Evolutionary conservation across 1,140 invertebrate species (phyloP), one percentile per base, ranked within the genome.

Genomic region (Gonioctena quinquepunctata): DNA sequence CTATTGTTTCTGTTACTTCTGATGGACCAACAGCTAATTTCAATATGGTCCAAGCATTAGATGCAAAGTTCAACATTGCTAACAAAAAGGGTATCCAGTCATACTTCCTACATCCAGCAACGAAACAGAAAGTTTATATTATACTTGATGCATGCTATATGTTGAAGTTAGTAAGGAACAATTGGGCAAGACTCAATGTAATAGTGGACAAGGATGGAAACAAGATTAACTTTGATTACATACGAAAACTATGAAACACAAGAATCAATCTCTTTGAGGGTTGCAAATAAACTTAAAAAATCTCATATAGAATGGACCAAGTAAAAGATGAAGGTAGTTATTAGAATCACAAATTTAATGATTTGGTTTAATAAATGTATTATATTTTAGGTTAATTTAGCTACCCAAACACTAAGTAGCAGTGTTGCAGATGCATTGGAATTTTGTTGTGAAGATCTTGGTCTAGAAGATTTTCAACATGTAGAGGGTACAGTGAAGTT

Each of bases 361-460:
- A 3, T 4, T 8, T 8, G 8, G 3, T 28, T 28, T 28, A 28
- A 28, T 28, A 28, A 28, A 4, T 28, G 27, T 28, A 28, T 28
- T 28, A 28, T 28, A 28, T 28, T 8, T 28, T 28, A 60, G 7
- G 70, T 72, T 25, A 69, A 50, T 65, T 59, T 69, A 50, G 70
- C 70, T 16, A 60, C 61, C 13, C 70, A 72, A 63, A 69, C 59
- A 1, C 22, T 69, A 18, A 72, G 70, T 59, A n/a, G 13, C 7
- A 72, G 70, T 57, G 56, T 72, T 42, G 66, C 70, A 26, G 60
- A 72, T 59, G 66, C 70, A 48, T 48, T 72, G 22, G 60, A 64
- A n/a, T 72, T 69, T 72, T 69, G 57, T 27, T 11, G 21, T 28
- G 27, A 63, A 7, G 25, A 67, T 25, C 6, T 68, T 2, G 21